These are phyloP conservation scores for Pygoscelis adeliae DNA, from an alignment of 2,113 vertebrate genomes.

Conservation along the genomic window DNA sequence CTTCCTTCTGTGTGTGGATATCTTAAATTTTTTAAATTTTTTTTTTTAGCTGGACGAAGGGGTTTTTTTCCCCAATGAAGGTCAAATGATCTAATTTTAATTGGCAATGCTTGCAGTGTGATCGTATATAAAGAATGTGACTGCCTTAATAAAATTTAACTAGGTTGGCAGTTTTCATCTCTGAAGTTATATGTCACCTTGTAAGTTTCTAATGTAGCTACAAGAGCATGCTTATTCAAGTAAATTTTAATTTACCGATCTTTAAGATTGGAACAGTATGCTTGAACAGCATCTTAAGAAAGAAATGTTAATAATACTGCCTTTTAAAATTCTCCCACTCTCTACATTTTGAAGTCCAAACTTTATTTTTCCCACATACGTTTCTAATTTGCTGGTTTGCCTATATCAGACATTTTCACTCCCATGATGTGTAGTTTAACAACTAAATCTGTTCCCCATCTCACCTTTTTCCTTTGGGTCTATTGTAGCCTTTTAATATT, in stretches of 20 bases:
- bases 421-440: background rate
- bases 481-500: background rate
- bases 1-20: background rate
- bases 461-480: background rate
- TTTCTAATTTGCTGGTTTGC: background rate
- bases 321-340: background rate
- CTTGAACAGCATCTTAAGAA: background rate
- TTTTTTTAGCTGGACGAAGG: background rate
- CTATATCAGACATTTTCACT: background rate
- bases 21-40: background rate
- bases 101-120: background rate
- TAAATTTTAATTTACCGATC: background rate
- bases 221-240: background rate
- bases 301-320: background rate
- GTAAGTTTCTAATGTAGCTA: background rate
- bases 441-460: background rate
- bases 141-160: conserved; percentile 6
- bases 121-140: background rate
- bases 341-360: background rate
- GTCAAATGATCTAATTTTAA: conserved; percentile 20
- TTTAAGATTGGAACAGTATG: background rate
- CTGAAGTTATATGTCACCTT: background rate
- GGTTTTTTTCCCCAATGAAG: background rate
- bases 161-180: background rate
- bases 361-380: background rate